Conservation (phyloP, 2,888 invertebrate species). For the Hetaerina titia region DNA sequence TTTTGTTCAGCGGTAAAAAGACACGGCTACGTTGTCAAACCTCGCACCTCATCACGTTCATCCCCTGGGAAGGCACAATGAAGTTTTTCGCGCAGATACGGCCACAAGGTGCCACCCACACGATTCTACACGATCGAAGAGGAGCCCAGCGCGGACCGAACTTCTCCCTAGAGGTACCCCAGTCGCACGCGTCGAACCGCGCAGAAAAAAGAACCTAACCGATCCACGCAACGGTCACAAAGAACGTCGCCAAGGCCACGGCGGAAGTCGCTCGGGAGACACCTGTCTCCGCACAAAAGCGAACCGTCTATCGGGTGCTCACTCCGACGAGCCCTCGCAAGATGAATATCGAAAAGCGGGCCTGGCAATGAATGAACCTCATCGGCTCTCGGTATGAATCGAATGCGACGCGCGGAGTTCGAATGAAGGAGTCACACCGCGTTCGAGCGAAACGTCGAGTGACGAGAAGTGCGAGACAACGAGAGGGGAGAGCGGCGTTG, state of each 20-base stretch:
- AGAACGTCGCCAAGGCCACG: not conserved
- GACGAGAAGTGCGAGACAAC: no score
- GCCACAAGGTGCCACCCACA: no score
- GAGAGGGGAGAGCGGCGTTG: not conserved
- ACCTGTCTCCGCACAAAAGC: not conserved
- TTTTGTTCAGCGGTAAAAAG: no score
- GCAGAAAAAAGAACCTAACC: not conserved
- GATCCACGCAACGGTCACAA: slow-evolving; percentile 7
- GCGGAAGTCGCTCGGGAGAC: not conserved
- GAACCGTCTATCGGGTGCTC: not conserved
- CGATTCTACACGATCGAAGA: not conserved
- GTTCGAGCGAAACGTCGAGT: not conserved
- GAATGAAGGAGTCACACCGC: not conserved
- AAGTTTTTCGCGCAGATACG: no score
- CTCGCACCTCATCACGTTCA: no score
- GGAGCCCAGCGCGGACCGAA: not conserved
- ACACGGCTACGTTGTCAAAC: no score
- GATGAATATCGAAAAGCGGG: not conserved
- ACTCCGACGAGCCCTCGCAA: not conserved
- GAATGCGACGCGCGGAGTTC: not conserved
- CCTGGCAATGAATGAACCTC: not conserved
- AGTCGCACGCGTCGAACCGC: not conserved
- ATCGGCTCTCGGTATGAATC: not conserved
- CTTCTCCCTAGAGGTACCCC: not conserved
- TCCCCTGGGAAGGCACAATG: no score